Evolutionary conservation across 2,113 vertebrate genomes (phyloP).

Genomic region (Bubo blakistoni): DNA sequence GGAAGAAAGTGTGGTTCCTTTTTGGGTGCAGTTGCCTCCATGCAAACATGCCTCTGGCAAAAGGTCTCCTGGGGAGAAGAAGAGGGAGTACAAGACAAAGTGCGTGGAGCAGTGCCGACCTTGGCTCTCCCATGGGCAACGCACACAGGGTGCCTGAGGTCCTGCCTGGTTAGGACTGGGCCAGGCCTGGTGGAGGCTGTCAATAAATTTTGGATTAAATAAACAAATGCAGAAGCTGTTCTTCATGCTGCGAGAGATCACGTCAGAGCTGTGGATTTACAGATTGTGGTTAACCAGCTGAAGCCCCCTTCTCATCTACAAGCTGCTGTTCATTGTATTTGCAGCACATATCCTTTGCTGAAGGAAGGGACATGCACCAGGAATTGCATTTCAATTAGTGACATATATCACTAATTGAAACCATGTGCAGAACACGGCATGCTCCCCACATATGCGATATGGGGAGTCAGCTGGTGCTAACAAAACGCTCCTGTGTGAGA

Average conservation of each 20-base stretch:
- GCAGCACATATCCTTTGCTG: neutral
- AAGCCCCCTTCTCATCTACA: neutral
- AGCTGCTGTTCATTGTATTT: neutral
- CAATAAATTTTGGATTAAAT: neutral
- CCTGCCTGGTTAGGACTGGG: neutral
- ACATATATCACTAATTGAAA: neutral
- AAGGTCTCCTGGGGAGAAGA: neutral
- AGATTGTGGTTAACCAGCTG: fast-evolving
- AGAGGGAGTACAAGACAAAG: neutral
- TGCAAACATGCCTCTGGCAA: neutral
- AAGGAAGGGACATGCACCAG: neutral
- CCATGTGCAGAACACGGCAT: neutral
- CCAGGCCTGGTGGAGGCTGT: neutral
- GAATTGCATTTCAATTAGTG: neutral
- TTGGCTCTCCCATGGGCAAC: neutral
- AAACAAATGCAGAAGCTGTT: neutral
- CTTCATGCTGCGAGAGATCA: neutral
- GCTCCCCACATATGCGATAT: neutral
- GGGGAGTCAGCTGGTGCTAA: neutral
- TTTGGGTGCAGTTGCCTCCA: neutral
- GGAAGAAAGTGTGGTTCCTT: neutral
- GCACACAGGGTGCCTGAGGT: neutral
- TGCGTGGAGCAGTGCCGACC: neutral
- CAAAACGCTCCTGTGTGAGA: neutral
- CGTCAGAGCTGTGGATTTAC: neutral